Base-by-base conservation (phyloP, 2,113 vertebrate genomes). In the Trinectes maculatus region DNA sequence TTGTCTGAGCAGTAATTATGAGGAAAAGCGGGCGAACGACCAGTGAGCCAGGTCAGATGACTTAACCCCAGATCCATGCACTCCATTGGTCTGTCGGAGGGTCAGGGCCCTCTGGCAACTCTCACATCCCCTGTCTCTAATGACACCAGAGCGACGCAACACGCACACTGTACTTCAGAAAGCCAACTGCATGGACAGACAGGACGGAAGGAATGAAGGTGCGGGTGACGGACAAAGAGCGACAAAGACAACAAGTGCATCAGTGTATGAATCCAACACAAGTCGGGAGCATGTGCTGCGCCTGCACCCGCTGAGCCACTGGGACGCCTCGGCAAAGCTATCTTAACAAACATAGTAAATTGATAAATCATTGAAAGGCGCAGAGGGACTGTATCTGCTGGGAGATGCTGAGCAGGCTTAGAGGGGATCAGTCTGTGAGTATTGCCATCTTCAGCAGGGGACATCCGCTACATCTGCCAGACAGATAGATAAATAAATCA, bases 271-370 rank as follows among this genome's bases (percentile, higher is more conserved):
- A 37, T 61, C 31, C 28, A 15, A 7, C 71, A 43, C 2, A 0
- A 48, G 57, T 26, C 9, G 6, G 54, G 33, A 69, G 54, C 72
- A 54, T 8, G 42, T 34, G 62, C 36, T 8, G 33, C 33, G 29
- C 64, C 18, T 42, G 19, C 18, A 37, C 57, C 71, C 12, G 47
- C 29, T 68, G 83, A 77, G 70, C 79, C 13, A 70, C 66, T 81
- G 87, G 83, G 81, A 78, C 31, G 29, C 37, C 4, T 3, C 49
- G 21, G 85, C 73, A 90, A 89, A 90, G 89, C 89, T 87, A 87
- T 82, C 87, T 89, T 92, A 90, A 85, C 91, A 94, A 94, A 94
- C 90, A 92, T 81, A 86, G 91, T 90, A 92, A 93, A 94, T 93
- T 93, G 92, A 94, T 93, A 93, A 94, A 94, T 93, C 92, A 92